Percentiles rank a stretch among this genome's conserved stretches.
These are phyloP conservation scores for Sinocyclocheilus rhinocerous DNA, from an alignment of 2,113 vertebrate genomes.

Conservation along the genomic window DNA sequence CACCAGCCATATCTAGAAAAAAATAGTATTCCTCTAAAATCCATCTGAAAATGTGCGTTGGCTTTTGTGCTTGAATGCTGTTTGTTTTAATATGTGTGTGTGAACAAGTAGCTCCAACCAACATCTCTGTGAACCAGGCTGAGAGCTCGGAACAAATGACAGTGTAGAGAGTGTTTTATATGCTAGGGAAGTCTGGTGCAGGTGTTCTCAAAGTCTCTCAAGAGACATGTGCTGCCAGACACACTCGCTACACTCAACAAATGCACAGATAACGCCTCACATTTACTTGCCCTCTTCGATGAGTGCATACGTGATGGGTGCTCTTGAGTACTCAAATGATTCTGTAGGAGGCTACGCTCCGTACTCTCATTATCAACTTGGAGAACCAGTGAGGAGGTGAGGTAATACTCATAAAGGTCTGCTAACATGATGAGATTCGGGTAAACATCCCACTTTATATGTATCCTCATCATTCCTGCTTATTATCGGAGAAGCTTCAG, in stretches of 20 bases:
- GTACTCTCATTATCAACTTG: constrained; percentile 20
- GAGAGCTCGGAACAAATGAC: constrained; percentile 30
- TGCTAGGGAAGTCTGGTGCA: constrained; percentile 29
- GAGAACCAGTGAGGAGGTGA: neutral
- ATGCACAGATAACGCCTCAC: neutral
- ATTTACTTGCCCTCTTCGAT: constrained; percentile 3
- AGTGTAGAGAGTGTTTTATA: neutral
- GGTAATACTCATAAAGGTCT: constrained; percentile 34
- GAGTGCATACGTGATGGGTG: neutral
- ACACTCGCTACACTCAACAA: constrained; percentile 19
- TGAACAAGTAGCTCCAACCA: too few species aligned
- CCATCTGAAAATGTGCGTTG: neutral
- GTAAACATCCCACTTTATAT: constrained; percentile 41
- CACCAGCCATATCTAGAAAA: neutral
- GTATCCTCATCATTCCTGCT: constrained; percentile 39
- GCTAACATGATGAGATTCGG: constrained; percentile 31
- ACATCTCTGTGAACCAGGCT: constrained; percentile 49
- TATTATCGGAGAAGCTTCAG: constrained; percentile 20
- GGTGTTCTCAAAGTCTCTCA: constrained; percentile 30
- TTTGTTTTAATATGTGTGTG: constrained; percentile 30
- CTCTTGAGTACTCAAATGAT: constrained; percentile 3
- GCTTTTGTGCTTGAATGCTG: constrained; percentile 13
- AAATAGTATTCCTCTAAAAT: neutral
- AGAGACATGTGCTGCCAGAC: constrained; percentile 35
- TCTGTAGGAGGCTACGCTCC: constrained; percentile 10